These are phyloP conservation scores for Synergus umbraculus DNA, from an alignment of 2,888 invertebrate genomes.

Conservation along the genomic window DNA sequence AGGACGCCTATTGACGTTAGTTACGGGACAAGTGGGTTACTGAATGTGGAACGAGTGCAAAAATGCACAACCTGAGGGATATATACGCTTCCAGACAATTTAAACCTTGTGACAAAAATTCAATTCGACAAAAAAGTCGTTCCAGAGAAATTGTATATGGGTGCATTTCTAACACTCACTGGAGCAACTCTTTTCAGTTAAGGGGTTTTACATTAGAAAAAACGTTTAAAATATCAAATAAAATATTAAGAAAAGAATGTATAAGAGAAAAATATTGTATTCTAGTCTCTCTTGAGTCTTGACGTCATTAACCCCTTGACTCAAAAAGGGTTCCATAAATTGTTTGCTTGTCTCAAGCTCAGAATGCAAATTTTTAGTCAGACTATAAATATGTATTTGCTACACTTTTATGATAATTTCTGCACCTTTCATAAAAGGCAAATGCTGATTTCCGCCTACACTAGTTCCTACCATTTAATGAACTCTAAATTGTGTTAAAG, in stretches of 20 bases:
- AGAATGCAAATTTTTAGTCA: no score
- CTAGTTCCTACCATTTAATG: background rate
- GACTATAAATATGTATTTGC: background rate
- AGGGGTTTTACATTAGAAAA: background rate
- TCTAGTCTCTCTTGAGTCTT: no score
- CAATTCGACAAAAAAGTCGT: background rate
- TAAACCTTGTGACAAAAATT: constrained; percentile 1
- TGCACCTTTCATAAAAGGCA: background rate
- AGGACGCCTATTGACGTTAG: constrained; percentile 1
- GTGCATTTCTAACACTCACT: background rate
- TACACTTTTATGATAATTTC: background rate
- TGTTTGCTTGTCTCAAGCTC: background rate
- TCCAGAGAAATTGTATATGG: background rate
- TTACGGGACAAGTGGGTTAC: constrained; percentile 1
- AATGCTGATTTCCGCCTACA: background rate
- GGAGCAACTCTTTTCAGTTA: background rate
- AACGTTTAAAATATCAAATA: background rate
- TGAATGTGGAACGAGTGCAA: constrained; percentile 10
- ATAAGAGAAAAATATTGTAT: no score
- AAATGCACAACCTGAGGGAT: background rate
- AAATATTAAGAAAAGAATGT: background rate
- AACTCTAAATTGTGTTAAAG: background rate
- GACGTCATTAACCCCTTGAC: no score
- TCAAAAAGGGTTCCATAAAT: background rate
- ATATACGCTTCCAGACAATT: background rate